phyloP scores from a whole-genome alignment of 2,888 invertebrate species.

The Gymnocheta viridis region DNA sequence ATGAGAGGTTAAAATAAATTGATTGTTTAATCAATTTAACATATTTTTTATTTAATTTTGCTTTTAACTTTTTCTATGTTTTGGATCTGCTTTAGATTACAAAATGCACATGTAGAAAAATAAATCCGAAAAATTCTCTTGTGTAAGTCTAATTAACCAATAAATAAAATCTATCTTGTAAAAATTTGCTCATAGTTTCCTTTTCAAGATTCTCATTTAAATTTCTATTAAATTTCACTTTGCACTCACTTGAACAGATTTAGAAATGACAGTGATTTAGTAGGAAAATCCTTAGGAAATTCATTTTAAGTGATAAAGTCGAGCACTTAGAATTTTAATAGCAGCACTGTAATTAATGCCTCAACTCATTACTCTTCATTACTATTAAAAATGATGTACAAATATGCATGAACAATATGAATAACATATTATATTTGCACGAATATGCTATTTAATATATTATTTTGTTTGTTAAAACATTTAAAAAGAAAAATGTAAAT shows the following conservation, averaged over 20 bases:
- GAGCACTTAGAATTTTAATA: not conserved
- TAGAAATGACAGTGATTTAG: constrained; percentile 1
- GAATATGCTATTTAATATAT: not conserved
- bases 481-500: not conserved
- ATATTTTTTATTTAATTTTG: too few species aligned
- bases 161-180: too few species aligned
- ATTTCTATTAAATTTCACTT: too few species aligned
- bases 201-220: not conserved
- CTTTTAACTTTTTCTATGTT: too few species aligned
- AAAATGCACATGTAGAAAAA: too few species aligned
- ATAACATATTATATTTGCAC: too few species aligned
- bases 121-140: too few species aligned
- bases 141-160: not conserved
- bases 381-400: not conserved
- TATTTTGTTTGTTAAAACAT: constrained; percentile 10
- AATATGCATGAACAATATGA: too few species aligned
- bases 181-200: not conserved
- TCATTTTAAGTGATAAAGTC: not conserved
- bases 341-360: too few species aligned
- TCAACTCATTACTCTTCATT: not conserved
- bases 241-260: not conserved
- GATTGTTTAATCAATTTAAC: too few species aligned
- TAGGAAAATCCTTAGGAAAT: not conserved
- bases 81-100: too few species aligned
- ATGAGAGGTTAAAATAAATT: too few species aligned